phyloP scores from a whole-genome alignment of 2,797 vertebrate species.

The Lepilemur ruficaudatus region DNA sequence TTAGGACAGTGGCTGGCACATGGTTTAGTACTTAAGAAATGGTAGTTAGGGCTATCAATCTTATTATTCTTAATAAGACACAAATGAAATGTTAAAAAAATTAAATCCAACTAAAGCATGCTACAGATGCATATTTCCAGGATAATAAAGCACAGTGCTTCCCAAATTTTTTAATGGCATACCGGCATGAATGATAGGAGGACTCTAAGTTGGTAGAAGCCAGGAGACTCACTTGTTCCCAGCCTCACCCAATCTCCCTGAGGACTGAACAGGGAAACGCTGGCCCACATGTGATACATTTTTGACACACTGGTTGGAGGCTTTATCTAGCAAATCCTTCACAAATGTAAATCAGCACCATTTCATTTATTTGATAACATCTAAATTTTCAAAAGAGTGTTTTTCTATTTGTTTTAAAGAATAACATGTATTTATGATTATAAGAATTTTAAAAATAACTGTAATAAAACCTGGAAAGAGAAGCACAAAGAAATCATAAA shows the following conservation, averaged over 20 bases:
- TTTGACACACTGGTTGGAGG: background rate
- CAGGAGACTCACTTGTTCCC: background rate
- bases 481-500: background rate
- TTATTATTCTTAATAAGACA: background rate
- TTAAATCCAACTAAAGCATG: background rate
- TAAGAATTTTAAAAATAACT: background rate
- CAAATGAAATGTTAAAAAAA: background rate
- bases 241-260: background rate
- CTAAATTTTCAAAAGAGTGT: background rate
- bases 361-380: conserved; percentile 17
- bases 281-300: background rate
- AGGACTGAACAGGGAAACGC: background rate
- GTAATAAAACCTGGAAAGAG: background rate
- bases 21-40: background rate
- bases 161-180: background rate
- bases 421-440: background rate
- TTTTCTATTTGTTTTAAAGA: conserved; percentile 31
- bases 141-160: background rate
- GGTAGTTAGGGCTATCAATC: background rate
- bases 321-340: background rate
- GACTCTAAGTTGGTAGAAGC: background rate
- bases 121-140: background rate
- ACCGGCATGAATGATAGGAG: background rate
- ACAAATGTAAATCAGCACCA: background rate
- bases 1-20: background rate